phyloP scores from a whole-genome alignment of 92 coral and sea anemone genomes.

The Paramuricea clavata region DNA sequence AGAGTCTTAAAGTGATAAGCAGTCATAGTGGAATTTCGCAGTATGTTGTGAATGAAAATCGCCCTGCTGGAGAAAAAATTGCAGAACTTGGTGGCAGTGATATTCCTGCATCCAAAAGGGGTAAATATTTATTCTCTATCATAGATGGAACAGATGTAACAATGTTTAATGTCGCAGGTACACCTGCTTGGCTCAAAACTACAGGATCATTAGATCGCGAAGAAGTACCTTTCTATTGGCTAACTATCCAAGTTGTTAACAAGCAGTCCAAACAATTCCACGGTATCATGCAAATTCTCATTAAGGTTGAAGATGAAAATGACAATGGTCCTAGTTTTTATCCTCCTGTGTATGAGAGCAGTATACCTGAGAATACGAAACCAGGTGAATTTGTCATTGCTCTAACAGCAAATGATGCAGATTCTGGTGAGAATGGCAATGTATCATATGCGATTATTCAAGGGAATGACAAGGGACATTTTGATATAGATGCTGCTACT shows the following conservation, averaged over 20 bases:
- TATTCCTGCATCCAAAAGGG: constrained; percentile 48
- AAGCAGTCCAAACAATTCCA: constrained; percentile 79
- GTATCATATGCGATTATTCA: constrained; percentile 74
- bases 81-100: constrained; percentile 63
- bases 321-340: constrained; percentile 88
- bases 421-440: constrained; percentile 76
- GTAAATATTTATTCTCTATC: constrained; percentile 39
- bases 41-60: constrained; percentile 75
- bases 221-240: constrained; percentile 89
- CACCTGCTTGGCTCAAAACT: constrained; percentile 78
- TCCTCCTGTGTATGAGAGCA: constrained; percentile 90
- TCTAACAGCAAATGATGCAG: constrained; percentile 81
- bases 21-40: constrained; percentile 55
- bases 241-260: constrained; percentile 86
- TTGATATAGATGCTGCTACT: constrained; percentile 73
- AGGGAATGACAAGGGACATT: constrained; percentile 80
- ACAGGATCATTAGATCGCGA: constrained; percentile 76
- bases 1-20: constrained; percentile 70
- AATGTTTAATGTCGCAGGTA: constrained; percentile 79
- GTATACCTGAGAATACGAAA: constrained; percentile 74
- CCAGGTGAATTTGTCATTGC: constrained; percentile 79
- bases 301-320: constrained; percentile 73
- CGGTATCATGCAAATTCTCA: constrained; percentile 85
- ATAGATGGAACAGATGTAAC: constrained; percentile 98
- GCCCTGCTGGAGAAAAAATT: constrained; percentile 71